Evolutionary conservation across 2,113 vertebrate species (phyloP), one percentile per base, ranked within the genome.

Genomic region (Dromaius novaehollandiae): DNA sequence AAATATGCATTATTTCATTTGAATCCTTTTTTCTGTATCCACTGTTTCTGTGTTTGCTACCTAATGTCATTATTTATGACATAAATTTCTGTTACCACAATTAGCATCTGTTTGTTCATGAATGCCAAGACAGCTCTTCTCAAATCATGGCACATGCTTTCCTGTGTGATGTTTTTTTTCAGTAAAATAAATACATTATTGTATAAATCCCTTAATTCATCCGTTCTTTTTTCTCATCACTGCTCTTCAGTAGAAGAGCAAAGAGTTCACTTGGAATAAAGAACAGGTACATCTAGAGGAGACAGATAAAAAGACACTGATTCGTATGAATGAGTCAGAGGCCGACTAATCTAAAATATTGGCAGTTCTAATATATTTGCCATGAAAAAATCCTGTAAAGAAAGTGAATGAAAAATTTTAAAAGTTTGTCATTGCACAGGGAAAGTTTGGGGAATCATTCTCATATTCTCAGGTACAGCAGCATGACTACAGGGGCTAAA

Each of bases 391-490:
- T 55, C 0, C 0, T 17, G 28, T 61, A 58, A 46, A 74, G 51
- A 58, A 71, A 4, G 17, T 63, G 61, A 36, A 19, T 48, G 58
- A 88, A 64, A 36, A 76, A 46, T 80, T 83, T 74, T 81, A 53
- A 22, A 25, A 34, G 55, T 22, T 44, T 61, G 26, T 28, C 10
- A 7, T 88, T 73, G 34, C 50, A 46, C 38, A 17, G 40, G 24
- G n/a, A 19, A 28, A 65, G 32, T 78, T 71, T 53, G 53, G 0
- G 3, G 30, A 32, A 24, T 17, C 20, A 28, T 83, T 86, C 38
- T 65, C 68, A 8, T 32, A 20, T 63, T 26, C 14, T 69, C 0
- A 0, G 18, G 7, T 46, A 87, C 16, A 32, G 12, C 28, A 17
- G 0, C 0, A 14, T 79, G 56, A 44, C 40, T 82, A 9, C n/a